These are phyloP conservation scores for Cactoblastis cactorum DNA, from an alignment of 2,888 invertebrate genomes.

Conservation along the genomic window DNA sequence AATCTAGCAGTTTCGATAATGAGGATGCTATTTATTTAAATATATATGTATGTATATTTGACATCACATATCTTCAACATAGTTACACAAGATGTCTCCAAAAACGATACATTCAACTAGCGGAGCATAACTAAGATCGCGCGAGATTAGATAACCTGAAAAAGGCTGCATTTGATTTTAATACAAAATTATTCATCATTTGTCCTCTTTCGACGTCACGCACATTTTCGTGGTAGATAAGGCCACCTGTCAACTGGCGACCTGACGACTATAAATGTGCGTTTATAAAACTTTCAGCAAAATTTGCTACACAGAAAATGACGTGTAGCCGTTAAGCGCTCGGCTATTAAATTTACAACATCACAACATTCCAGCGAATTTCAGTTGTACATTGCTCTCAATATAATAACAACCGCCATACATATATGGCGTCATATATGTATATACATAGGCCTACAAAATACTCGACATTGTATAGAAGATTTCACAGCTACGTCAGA, in stretches of 20 bases:
- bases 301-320: neutral
- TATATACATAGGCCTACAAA: neutral
- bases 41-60: neutral
- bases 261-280: neutral
- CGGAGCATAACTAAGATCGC: neutral
- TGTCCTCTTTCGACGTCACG: neutral
- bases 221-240: neutral
- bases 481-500: neutral
- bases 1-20: conserved; percentile 28
- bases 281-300: neutral
- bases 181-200: neutral
- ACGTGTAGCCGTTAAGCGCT: neutral
- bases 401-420: neutral
- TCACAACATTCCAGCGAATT: neutral
- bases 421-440: too few relatives aligned
- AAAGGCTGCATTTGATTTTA: neutral
- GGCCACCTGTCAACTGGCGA: neutral
- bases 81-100: neutral
- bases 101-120: conserved; percentile 4
- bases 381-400: neutral
- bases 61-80: neutral
- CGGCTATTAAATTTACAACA: neutral
- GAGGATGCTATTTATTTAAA: conserved; percentile 10
- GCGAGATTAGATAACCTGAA: neutral
- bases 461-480: conserved; percentile 1